Percentiles rank a stretch among this genome's conserved stretches.
phyloP scores from a whole-genome alignment of 2,797 vertebrate species.

The Amblyopsis hoosieri region DNA sequence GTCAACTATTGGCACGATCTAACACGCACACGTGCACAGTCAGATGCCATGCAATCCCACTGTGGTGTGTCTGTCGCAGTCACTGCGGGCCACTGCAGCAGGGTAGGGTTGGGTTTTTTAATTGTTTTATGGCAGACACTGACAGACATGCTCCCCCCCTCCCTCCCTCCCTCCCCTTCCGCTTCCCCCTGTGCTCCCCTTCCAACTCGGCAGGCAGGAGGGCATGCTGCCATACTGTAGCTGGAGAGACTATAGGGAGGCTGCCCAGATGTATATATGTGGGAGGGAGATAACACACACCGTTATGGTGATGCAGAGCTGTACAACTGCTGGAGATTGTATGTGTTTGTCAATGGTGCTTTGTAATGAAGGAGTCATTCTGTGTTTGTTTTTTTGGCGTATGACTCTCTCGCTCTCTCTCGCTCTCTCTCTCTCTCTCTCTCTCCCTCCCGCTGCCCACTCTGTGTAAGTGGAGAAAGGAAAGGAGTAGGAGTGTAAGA shows the following conservation, averaged over 20 bases:
- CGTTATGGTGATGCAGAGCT: constrained; percentile 50
- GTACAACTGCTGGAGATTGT: constrained; percentile 9
- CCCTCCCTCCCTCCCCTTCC: constrained; percentile 1
- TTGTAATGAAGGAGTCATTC: no score
- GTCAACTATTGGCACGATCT: neutral
- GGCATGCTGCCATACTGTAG: neutral
- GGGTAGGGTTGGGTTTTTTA: neutral
- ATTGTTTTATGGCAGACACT: constrained; percentile 1
- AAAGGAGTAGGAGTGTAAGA: constrained; percentile 60
- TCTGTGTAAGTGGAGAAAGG: constrained; percentile 49
- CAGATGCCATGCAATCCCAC: neutral
- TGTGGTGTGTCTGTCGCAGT: constrained; percentile 39
- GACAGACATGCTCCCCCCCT: neutral
- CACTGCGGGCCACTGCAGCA: constrained; percentile 23
- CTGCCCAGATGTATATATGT: constrained; percentile 70
- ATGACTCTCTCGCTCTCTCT: neutral
- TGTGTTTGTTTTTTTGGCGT: no score
- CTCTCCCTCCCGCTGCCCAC: constrained; percentile 26
- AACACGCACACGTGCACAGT: constrained; percentile 4
- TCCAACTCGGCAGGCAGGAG: neutral
- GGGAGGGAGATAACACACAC: constrained; percentile 63
- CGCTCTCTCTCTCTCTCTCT: constrained; percentile 26
- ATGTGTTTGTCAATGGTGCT: no score
- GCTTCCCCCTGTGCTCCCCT: neutral
- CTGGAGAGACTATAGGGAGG: constrained; percentile 26